Base-by-base conservation (phyloP, 2,797 vertebrate species). In the Sebastes kiyomatsui region DNA sequence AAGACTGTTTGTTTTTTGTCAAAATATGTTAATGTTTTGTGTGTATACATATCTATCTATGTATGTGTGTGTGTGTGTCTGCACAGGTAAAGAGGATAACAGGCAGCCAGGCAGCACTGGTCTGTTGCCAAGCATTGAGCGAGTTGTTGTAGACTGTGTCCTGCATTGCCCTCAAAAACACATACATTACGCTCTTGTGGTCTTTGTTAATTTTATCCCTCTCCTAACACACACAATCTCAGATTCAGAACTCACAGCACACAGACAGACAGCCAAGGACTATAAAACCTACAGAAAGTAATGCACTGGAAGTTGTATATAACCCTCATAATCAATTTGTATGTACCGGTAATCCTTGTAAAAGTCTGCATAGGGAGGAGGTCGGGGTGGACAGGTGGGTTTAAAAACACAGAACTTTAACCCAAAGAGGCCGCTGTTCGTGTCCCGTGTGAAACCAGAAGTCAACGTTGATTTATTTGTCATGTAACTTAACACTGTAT, bases 91-190 rank as follows among this genome's bases (percentile, higher is more conserved):
- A 59, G 22, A 70, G 2, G 16, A 74, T 16, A 77, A 27, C 46
- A 30, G 11, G 20, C 16, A 38, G 56, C 42, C 67, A 67, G 67
- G 68, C 75, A 81, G 22, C n/a, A 49, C 56, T 80, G 54, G 67
- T 85, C 59, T 62, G 62, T 80, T 77, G 85, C 83, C 85, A 83
- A 79, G 70, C 75, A 49, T 49, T 32, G 35, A 78, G 72, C 4
- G 18, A 72, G 65, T 49, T 78, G n/a, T 77, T 71, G 72, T 55
- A 79, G 42, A 72, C 32, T 11, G 23, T 61, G 5, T 38, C 27
- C 42, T 75, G 67, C 32, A 27, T 49, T 66, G 28, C 75, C 67
- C 67, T 56, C 49, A 42, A 30, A 66, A 20, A 66, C 25, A 10
- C 32, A 75, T 23, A 33, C 20, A 72, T 42, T n/a, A 42, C 18